Conservation (phyloP, 1,140 invertebrate genomes). For the Drosophila burlai region DNA sequence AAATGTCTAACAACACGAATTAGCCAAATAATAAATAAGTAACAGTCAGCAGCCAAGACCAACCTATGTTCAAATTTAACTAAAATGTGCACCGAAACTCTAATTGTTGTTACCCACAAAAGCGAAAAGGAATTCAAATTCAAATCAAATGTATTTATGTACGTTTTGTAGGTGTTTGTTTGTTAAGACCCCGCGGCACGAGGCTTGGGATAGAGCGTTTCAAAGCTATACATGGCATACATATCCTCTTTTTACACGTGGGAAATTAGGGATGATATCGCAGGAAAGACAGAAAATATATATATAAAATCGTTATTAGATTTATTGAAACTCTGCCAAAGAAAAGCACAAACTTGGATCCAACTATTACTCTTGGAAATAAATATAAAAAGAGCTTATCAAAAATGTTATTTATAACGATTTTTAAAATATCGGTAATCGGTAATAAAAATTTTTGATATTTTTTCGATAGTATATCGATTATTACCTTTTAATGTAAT, state of each 20-base stretch:
- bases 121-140: conserved; percentile 9
- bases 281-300: background rate
- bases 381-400: background rate
- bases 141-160: conserved; percentile 19
- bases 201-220: conserved; percentile 5
- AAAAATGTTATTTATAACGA: background rate
- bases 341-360: background rate
- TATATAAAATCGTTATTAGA: background rate
- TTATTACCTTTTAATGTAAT: background rate
- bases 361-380: background rate
- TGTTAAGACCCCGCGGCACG: conserved; percentile 21
- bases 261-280: background rate
- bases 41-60: conserved; percentile 23
- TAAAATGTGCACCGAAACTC: conserved; percentile 55
- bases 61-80: conserved; percentile 38
- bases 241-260: conserved; percentile 24
- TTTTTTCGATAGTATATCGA: background rate
- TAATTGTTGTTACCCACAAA: conserved; percentile 64
- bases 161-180: conserved; percentile 56
- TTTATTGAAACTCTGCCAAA: background rate
- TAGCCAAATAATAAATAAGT: conserved; percentile 49
- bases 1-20: conserved; percentile 15
- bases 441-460: background rate
- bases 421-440: background rate
- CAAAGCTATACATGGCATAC: conserved; percentile 2